These are phyloP conservation scores for Luscinia megarhynchos DNA, from an alignment of 2,797 vertebrate species.

Conservation along the genomic window DNA sequence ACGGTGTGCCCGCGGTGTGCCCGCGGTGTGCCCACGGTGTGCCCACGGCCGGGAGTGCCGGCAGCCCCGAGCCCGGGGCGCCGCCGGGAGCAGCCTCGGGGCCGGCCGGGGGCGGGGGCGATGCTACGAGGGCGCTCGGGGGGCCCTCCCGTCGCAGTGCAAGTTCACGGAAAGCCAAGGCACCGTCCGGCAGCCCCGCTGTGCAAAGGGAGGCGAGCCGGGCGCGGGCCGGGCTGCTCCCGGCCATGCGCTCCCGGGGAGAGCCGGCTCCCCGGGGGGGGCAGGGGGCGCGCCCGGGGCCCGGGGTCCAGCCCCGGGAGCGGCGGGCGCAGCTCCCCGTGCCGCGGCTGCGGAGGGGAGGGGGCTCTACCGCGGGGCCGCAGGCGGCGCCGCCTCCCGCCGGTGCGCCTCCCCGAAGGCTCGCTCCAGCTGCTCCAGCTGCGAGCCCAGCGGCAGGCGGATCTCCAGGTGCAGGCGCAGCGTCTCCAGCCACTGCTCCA, in stretches of 20 bases:
- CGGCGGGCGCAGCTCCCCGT: not conserved
- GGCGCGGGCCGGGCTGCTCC: not conserved
- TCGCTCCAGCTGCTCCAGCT: conserved; percentile 89
- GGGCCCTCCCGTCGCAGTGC: conserved; percentile 17
- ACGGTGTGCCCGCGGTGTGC: not conserved
- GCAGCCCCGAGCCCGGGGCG: not conserved
- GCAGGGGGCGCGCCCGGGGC: not conserved
- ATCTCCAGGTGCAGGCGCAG: conserved; percentile 94
- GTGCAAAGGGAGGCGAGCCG: conserved; percentile 27
- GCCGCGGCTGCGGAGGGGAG: not conserved
- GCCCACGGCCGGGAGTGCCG: not conserved
- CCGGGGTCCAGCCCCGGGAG: conserved; percentile 34
- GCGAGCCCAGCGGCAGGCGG: conserved; percentile 86
- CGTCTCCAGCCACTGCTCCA: conserved; percentile 93
- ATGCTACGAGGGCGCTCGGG: not conserved
- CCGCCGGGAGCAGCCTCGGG: not conserved
- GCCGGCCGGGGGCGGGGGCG: not conserved
- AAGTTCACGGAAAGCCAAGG: conserved; percentile 67
- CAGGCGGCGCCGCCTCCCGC: conserved; percentile 81
- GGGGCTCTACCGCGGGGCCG: conserved; percentile 82
- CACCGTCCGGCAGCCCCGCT: not conserved
- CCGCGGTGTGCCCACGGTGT: fast-evolving
- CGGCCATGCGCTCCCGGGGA: not conserved
- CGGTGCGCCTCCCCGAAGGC: conserved; percentile 87
- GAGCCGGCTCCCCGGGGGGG: conserved; percentile 54